Evolutionary conservation across 2,113 vertebrate species (phyloP), one percentile per base, ranked within the genome.

Genomic region (Neolamprologus toae): DNA sequence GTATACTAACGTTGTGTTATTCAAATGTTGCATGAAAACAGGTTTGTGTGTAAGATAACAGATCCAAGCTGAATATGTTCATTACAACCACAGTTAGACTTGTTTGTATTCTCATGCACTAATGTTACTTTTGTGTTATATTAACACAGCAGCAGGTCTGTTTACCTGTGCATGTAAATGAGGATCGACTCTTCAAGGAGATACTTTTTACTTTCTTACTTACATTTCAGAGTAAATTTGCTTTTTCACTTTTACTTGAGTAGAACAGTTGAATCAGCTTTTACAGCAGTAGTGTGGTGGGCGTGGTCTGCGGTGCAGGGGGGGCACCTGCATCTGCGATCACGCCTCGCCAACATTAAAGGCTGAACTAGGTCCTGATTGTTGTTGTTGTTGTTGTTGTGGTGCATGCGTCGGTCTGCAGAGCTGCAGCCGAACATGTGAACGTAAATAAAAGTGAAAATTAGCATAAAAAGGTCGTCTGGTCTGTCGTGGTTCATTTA

Each of bases 171-270:
- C 28, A 7, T 61, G 57, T 4, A 33, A 4, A 33, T 10, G 28
- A 61, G 57, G 23, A 0, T 6, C 0, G 57, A 16, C 55, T 59
- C 26, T 28, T 59, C 13, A 28, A 0, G 4, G 54, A 59, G 57
- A 61, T 33, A 0, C 57, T 61, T 10, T 6, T 33, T 61, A 10
- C 57, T 19, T 61, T 33, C 57, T 33, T 6, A 33, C 57, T 61
- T 33, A 61, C 57, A 61, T 61, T 33, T 61, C 28, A 10, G 28
- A 33, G 16, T 61, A 10, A 61, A 61, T 4, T 61, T 10, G 28
- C 1, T 31, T 61, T 61, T 61, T 61, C 28, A 61, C 57, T 61
- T 61, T 61, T 61, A 61, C 26, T 31, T 31, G 57, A 61, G 8
- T 33, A 31, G 17, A 59, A 59, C 26, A 31, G 26, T 1, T 10